These are phyloP conservation scores for Troides oblongomaculatus DNA, from an alignment of 2,888 invertebrate genomes.

Conservation along the genomic window DNA sequence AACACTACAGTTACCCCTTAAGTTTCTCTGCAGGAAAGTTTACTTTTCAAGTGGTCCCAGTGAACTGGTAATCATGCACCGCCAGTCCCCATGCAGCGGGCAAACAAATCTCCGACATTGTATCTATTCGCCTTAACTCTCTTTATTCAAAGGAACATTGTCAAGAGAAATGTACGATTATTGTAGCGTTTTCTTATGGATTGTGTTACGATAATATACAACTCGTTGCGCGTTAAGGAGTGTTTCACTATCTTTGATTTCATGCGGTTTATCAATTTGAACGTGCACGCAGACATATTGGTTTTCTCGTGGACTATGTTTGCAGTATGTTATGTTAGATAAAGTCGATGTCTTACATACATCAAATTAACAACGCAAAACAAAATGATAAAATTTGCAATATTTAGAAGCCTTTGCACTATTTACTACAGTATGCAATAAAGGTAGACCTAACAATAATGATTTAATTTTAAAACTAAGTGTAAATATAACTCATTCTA, in stretches of 20 bases:
- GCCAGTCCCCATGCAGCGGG: constrained; percentile 64
- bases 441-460: too few relatives aligned
- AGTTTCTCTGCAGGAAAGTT: constrained; percentile 53
- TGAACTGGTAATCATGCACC: constrained; percentile 63
- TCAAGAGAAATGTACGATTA: constrained; percentile 78
- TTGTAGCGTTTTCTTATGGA: constrained; percentile 74
- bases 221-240: constrained; percentile 65
- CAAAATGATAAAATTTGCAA: not conserved
- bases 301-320: constrained; percentile 58
- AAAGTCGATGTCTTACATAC: constrained; percentile 36
- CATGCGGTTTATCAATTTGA: constrained; percentile 73
- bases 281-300: constrained; percentile 67
- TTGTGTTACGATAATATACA: constrained; percentile 75
- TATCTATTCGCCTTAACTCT: constrained; percentile 75
- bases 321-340: constrained; percentile 52
- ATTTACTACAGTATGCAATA: too few relatives aligned
- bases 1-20: constrained; percentile 51
- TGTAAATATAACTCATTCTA: too few relatives aligned
- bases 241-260: constrained; percentile 67
- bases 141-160: constrained; percentile 77
- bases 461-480: too few relatives aligned
- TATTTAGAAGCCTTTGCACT: too few relatives aligned
- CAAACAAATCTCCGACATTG: constrained; percentile 78
- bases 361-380: constrained; percentile 20
- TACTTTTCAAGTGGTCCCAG: constrained; percentile 51